Evolutionary conservation across 2,888 invertebrate genomes (phyloP), one percentile per base, ranked within the genome.

Genomic region (Apotomis capreana): DNA sequence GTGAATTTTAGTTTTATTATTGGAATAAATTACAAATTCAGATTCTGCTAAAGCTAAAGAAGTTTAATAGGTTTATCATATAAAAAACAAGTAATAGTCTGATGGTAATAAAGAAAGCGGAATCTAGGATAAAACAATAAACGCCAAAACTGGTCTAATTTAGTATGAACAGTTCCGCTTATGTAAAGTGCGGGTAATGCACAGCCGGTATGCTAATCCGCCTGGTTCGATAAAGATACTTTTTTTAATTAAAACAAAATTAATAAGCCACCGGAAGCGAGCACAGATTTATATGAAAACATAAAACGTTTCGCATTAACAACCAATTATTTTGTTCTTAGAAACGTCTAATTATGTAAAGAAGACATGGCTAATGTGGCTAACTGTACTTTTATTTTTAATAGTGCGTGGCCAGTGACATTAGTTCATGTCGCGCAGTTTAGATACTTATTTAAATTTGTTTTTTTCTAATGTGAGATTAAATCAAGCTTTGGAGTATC

Each of bases 91-190:
- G 49, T 36, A 68, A 12, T 37, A 10, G 26, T 26, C 26, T 44
- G 13, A 62, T 49, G 52, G 57, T 51, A 62, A 57, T 72, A 68
- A 68, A 68, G 78, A 79, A 77, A 77, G 74, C 62, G 73, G 73
- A 83, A 87, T 83, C 82, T 87, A 86, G 87, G 85, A 87, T 87
- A 83, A 79, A 78, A 87, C 84, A 87, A 87, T 88, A 88, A 85
- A 83, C 83, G 40, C 81, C 76, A 57, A 54, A 86, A 84, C 81
- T 79, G 80, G 84, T 83, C 80, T 46, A 75, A 75, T 70, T 73
- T 67, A 77, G 65, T 58, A 74, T 55, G 69, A 74, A 74, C 78
- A 73, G 73, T 77, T 75, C 76, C 70, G 74, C 77, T 82, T 80
- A 79, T 77, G 79, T 81, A 81, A 82, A 82, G 74, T 79, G 79